A percentile compares a stretch with the other conserved stretches of the same genome.
Conservation (phyloP, 2,888 invertebrate genomes). For the Julus scanicus region DNA sequence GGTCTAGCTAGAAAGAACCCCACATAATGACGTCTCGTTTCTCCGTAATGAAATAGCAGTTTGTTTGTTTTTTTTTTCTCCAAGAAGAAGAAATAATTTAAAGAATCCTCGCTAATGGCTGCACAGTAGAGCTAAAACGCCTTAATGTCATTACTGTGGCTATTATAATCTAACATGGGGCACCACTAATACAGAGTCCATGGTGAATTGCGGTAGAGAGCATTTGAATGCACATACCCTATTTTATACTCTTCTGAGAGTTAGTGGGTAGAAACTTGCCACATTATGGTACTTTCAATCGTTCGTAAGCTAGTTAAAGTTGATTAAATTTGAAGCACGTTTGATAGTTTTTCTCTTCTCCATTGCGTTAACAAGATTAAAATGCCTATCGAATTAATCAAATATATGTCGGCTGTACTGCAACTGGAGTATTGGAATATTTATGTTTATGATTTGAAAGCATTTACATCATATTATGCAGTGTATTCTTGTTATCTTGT, state of each 20-base stretch:
- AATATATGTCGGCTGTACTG: not conserved
- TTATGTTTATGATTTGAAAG: too few species aligned
- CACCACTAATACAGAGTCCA: not conserved
- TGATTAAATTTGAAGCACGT: not conserved
- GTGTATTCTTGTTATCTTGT: too few species aligned
- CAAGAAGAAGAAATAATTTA: not conserved
- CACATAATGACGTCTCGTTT: slow-evolving; percentile 3
- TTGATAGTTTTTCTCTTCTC: not conserved
- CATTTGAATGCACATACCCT: not conserved
- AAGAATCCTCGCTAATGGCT: slow-evolving; percentile 5
- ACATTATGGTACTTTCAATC: not conserved
- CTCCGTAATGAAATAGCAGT: slow-evolving; percentile 17
- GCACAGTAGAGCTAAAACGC: not conserved
- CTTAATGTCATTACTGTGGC: slow-evolving; percentile 22
- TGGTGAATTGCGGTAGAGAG: not conserved
- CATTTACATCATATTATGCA: not conserved
- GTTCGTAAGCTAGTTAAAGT: slow-evolving; percentile 22
- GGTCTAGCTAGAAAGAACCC: not conserved
- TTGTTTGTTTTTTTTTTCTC: not conserved
- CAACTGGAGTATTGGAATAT: too few species aligned
- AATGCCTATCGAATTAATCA: not conserved
- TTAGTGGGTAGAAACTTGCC: not conserved
- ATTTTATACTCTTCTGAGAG: not conserved
- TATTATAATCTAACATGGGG: slow-evolving; percentile 18
- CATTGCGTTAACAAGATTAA: not conserved